These are phyloP conservation scores for Pampusana beccarii DNA, from an alignment of 2,113 vertebrate genomes.

Conservation along the genomic window DNA sequence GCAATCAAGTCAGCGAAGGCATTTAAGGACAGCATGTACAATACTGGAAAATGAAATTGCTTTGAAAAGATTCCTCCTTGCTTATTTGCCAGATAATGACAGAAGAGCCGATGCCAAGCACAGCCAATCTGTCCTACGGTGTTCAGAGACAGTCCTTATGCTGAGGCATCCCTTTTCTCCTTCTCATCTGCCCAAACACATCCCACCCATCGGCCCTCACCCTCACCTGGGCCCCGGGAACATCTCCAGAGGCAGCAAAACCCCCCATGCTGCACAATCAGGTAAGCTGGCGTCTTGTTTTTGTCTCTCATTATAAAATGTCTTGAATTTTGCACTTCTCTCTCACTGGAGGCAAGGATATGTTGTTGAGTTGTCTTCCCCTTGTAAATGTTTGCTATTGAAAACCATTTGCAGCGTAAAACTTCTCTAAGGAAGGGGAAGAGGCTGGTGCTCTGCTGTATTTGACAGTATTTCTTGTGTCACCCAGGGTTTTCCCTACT, in stretches of 20 bases:
- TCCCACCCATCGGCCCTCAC: not conserved
- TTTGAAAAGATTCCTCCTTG: constrained; percentile 22
- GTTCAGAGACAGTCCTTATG: not conserved
- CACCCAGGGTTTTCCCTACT: not conserved
- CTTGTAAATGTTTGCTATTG: not conserved
- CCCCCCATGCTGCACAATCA: accelerated
- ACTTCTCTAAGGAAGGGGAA: not conserved
- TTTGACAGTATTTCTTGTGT: not conserved
- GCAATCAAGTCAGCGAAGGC: constrained; percentile 23
- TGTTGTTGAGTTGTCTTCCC: not conserved
- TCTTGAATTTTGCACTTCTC: not conserved
- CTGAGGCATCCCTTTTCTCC: not conserved
- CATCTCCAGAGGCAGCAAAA: not conserved
- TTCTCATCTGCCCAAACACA: not conserved
- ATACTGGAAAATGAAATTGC: constrained; percentile 10
- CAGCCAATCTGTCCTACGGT: not conserved
- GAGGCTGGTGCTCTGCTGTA: not conserved
- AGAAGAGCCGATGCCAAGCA: not conserved
- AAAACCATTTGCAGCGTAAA: not conserved
- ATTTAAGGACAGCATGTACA: constrained; percentile 26
- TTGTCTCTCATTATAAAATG: not conserved
- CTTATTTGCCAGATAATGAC: constrained; percentile 45
- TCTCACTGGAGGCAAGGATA: not conserved
- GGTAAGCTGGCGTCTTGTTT: not conserved
- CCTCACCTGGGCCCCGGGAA: not conserved